A percentile compares a stretch with the other conserved stretches of the same genome.
Evolutionary conservation across 2,797 vertebrate species (phyloP).

Genomic region (Neomorphus geoffroyi): DNA sequence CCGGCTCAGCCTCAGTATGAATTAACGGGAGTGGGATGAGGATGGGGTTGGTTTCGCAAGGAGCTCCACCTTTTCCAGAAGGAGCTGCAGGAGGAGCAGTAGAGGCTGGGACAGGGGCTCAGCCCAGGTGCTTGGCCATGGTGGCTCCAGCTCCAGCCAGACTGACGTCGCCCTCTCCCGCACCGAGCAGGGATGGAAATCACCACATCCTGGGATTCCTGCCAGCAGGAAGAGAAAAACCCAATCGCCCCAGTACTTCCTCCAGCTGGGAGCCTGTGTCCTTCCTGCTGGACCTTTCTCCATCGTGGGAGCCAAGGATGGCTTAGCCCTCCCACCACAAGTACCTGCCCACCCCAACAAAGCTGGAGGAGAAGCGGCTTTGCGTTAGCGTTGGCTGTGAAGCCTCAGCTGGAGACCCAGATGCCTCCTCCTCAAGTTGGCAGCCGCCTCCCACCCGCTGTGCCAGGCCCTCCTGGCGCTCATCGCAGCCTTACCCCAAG

Average conservation of each 20-base stretch:
- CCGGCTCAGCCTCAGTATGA: accelerated
- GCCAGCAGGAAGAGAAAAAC: not conserved
- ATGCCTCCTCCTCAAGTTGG: not conserved
- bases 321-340: not conserved
- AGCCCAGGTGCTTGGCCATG: not conserved
- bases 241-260: not conserved
- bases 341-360: accelerated
- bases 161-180: conserved; percentile 35
- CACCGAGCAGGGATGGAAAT: not conserved
- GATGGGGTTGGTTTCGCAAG: accelerated
- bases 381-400: accelerated
- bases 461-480: not conserved
- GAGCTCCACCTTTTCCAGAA: accelerated
- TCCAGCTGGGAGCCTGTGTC: not conserved
- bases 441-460: not conserved
- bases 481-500: not conserved
- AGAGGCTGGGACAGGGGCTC: not conserved
- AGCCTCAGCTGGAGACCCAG: not conserved
- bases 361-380: not conserved
- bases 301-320: accelerated
- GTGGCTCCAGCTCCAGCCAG: not conserved
- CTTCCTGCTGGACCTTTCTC: not conserved
- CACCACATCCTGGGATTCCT: not conserved
- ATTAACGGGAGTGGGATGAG: accelerated
- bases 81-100: not conserved